Evolutionary conservation across 2,113 vertebrate species (phyloP).

Genomic region (Smithornis capensis): DNA sequence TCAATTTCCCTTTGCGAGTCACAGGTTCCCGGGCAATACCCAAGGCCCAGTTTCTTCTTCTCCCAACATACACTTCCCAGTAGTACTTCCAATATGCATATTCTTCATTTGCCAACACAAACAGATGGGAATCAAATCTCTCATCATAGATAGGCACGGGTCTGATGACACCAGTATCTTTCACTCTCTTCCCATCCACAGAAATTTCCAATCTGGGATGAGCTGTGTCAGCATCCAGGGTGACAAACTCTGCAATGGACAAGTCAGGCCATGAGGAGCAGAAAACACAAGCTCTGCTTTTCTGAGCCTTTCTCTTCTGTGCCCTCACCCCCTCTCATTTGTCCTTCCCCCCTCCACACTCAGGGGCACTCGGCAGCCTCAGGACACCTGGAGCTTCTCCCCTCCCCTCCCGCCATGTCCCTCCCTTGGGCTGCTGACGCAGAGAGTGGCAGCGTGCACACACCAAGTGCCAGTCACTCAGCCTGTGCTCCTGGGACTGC

Average conservation of each 20-base stretch:
- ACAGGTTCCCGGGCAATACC: not conserved
- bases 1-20: not conserved
- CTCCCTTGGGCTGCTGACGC: no score
- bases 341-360: no score
- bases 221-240: not conserved
- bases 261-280: not conserved
- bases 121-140: not conserved
- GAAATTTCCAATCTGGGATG: not conserved
- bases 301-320: no score
- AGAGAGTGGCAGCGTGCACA: no score
- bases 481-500: no score
- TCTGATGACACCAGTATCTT: not conserved
- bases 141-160: rapidly evolving
- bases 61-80: not conserved
- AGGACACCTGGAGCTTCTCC: no score
- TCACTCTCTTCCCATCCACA: not conserved
- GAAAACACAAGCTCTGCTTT: not conserved
- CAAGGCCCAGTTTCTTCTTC: not conserved
- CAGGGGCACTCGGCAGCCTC: no score
- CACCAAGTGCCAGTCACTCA: no score
- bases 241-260: not conserved
- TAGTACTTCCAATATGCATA: not conserved
- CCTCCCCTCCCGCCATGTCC: no score
- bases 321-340: no score
- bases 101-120: not conserved